Conservation (phyloP, 2,888 invertebrate species). For the Hirtodrosophila confusa region DNA sequence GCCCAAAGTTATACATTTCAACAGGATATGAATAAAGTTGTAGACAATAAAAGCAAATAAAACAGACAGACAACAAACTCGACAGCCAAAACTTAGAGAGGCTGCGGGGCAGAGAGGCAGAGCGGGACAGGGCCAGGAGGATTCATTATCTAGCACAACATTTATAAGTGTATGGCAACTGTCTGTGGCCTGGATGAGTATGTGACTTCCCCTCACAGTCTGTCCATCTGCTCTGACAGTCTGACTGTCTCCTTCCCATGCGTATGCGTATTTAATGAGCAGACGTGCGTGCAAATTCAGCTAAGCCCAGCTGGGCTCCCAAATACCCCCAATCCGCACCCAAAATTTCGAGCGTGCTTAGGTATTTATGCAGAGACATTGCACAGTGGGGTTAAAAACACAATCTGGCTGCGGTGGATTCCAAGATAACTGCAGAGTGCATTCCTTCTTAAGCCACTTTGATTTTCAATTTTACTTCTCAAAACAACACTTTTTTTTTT, state of each 20-base stretch:
- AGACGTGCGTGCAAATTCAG: conserved; percentile 74
- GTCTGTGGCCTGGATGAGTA: conserved; percentile 49
- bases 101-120: background rate
- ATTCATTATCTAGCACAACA: conserved; percentile 79
- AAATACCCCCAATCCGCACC: conserved; percentile 5
- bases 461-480: no score
- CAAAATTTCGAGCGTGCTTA: conserved; percentile 13
- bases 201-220: conserved; percentile 60
- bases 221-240: conserved; percentile 4
- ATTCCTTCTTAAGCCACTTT: no score
- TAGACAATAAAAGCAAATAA: conserved; percentile 80
- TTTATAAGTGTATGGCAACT: conserved; percentile 69
- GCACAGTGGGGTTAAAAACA: no score
- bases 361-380: background rate
- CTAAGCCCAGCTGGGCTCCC: conserved; percentile 58
- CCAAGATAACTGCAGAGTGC: no score
- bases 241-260: conserved; percentile 25
- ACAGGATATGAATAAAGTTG: conserved; percentile 80
- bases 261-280: conserved; percentile 79
- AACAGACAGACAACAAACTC: conserved; percentile 49
- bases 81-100: conserved; percentile 26
- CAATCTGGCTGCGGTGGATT: no score
- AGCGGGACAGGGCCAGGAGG: conserved; percentile 27
- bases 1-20: conserved; percentile 79
- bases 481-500: no score